Percentiles rank a stretch among this genome's conserved stretches.
Conservation (phyloP, 1,140 invertebrate species). For the Drosophila funebris region DNA sequence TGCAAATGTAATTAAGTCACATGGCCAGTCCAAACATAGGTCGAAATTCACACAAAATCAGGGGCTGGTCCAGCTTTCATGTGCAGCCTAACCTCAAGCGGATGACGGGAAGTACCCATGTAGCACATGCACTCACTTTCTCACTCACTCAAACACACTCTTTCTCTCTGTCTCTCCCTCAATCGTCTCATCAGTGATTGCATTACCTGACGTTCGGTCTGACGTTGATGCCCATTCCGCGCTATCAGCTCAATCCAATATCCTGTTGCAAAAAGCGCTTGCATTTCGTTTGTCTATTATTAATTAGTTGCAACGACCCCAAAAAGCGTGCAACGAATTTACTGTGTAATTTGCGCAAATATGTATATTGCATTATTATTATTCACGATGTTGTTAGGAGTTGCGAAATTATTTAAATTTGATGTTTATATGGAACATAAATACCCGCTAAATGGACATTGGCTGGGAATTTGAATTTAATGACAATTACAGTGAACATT, state of each 20-base stretch:
- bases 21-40: constrained; percentile 33
- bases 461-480: constrained; percentile 28
- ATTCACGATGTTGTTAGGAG: constrained; percentile 11
- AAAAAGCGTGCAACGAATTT: constrained; percentile 17
- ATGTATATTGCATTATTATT: constrained; percentile 23
- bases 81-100: constrained; percentile 32
- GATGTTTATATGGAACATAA: not conserved
- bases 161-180: not conserved
- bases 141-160: constrained; percentile 2
- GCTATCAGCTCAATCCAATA: constrained; percentile 17
- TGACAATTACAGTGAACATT: constrained; percentile 3
- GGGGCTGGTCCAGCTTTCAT: not conserved
- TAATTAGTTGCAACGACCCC: constrained; percentile 26
- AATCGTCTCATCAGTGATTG: constrained; percentile 16
- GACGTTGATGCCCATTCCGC: constrained; percentile 2
- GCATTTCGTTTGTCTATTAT: constrained; percentile 9
- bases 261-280: constrained; percentile 18
- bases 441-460: constrained; percentile 14
- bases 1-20: constrained; percentile 78
- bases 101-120: not conserved
- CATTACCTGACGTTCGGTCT: constrained; percentile 11
- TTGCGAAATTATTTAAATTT: constrained; percentile 25
- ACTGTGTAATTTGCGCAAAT: constrained; percentile 18
- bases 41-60: constrained; percentile 18
- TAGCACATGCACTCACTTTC: not conserved